Evolutionary conservation across 1,140 invertebrate genomes (phyloP), one percentile per base, ranked within the genome.

Genomic region (Euglossa dilemma): DNA sequence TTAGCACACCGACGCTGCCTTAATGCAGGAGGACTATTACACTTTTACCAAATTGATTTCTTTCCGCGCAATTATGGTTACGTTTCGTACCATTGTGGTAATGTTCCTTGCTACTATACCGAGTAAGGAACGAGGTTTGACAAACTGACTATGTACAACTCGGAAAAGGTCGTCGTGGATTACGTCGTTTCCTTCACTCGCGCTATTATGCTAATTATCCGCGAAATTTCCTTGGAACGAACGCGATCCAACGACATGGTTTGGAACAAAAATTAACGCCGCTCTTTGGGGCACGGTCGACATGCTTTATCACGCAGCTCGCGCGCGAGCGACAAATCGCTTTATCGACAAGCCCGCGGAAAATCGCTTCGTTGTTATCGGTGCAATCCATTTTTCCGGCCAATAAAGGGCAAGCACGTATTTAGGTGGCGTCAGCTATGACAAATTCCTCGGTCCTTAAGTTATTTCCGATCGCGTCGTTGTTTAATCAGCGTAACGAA

Each of bases 331-430:
- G 28, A 74, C 23, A 28, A 74, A 75, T 81, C 50, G 59, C 8
- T 75, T 75, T 75, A 81, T 81, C 79, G 71, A 81, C 56, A 36
- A 47, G 36, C 70, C 36, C 20, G 71, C 50, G 23, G 43, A 56
- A 75, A 66, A 81, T 81, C 70, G n/a, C n/a, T 18, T 25, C n/a
- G 23, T 45, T 47, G 59, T 80, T 80, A 80, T 45, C 57, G 59
- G 43, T 4, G 50, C 71, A 9, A 81, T 81, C 59, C 50, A 74
- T 75, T 75, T 73, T 36, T 64, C 59, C 23, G 6, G 47, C 28
- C 78, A 72, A 72, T 72, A 63, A 63, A 25, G 56, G 18, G n/a
- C n/a, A 52, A 63, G 23, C 78, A 63, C 78, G 47, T 52, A 73
- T 70, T 73, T 71, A 50, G 45, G 11, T 6, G 45, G 28, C 45